Percentiles rank a stretch among this genome's conserved stretches.
Conservation (phyloP, 2,888 invertebrate species). For the Hemistola chrysoprasaria region DNA sequence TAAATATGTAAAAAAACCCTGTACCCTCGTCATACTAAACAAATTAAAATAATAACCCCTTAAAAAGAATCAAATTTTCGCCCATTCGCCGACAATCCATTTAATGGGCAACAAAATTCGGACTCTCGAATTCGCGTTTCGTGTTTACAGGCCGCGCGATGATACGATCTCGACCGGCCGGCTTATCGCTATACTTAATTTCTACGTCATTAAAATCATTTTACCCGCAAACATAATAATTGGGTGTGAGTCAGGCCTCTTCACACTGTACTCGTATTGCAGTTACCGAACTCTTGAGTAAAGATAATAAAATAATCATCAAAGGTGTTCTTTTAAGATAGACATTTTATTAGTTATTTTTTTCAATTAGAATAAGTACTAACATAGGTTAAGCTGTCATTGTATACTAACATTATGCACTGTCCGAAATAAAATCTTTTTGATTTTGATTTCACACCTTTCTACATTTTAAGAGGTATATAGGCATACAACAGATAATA, state of each 20-base stretch:
- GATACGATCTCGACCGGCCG: conserved; percentile 47
- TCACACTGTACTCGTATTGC: conserved; percentile 19
- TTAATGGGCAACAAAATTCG: conserved; percentile 11
- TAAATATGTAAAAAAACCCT: neutral
- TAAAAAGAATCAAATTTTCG: conserved; percentile 3
- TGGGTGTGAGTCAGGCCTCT: conserved; percentile 37
- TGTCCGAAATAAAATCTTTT: too few species aligned
- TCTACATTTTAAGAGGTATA: too few species aligned
- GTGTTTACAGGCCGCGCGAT: conserved; percentile 21
- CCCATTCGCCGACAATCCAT: conserved; percentile 7
- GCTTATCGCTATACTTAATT: conserved; percentile 47
- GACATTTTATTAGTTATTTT: too few species aligned
- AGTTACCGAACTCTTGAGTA: neutral
- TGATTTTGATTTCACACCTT: too few species aligned
- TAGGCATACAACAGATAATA: too few species aligned
- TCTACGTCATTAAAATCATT: conserved; percentile 54
- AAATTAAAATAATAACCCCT: conserved; percentile 2
- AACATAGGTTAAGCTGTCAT: too few species aligned
- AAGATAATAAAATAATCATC: neutral
- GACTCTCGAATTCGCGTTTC: conserved; percentile 28
- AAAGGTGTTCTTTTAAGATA: too few species aligned
- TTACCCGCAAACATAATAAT: conserved; percentile 44
- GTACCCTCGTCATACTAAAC: neutral
- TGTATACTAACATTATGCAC: too few species aligned
- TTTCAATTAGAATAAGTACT: too few species aligned